Percentiles rank a stretch among this genome's conserved stretches.
Conservation (phyloP, 2,113 vertebrate species). For the Hymenochirus boettgeri region DNA sequence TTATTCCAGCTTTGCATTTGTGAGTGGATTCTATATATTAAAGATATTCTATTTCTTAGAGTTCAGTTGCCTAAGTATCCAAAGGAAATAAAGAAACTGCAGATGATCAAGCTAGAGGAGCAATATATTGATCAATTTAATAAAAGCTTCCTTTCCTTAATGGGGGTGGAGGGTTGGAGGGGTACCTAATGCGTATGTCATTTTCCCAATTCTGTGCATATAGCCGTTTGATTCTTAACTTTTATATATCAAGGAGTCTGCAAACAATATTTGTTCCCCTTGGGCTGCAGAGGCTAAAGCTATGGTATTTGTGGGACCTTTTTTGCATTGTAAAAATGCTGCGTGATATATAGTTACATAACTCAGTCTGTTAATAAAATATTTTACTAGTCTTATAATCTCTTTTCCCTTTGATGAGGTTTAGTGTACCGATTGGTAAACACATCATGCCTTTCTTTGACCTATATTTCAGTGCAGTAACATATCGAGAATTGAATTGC, state of each 20-base stretch:
- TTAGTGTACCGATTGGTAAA: slow-evolving; percentile 24
- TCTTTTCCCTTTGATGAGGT: slow-evolving; percentile 15
- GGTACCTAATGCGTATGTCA: too few species aligned
- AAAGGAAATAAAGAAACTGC: neutral
- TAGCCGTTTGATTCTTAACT: too few species aligned
- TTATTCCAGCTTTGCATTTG: neutral
- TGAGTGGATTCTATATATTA: too few species aligned
- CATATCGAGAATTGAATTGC: slow-evolving; percentile 27
- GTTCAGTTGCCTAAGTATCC: too few species aligned
- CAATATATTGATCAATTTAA: too few species aligned
- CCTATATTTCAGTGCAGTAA: slow-evolving; percentile 30
- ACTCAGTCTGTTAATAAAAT: slow-evolving; percentile 26
- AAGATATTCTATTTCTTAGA: too few species aligned
- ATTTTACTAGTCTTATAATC: slow-evolving; percentile 21
- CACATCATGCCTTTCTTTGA: slow-evolving; percentile 24
- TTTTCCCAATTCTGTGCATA: too few species aligned
- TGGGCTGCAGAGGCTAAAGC: slow-evolving; percentile 1
- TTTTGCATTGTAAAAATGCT: slow-evolving; percentile 24
- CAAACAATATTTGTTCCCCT: too few species aligned
- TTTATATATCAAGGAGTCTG: too few species aligned
- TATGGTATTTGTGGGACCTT: slow-evolving; percentile 15
- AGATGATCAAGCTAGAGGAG: neutral
- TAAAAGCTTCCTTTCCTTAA: too few species aligned
- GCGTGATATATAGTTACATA: slow-evolving; percentile 32
- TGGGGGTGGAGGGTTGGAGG: too few species aligned